Evolutionary conservation across 92 coral and sea anemone species (phyloP).

Genomic region (Phenganax stokvisi): DNA sequence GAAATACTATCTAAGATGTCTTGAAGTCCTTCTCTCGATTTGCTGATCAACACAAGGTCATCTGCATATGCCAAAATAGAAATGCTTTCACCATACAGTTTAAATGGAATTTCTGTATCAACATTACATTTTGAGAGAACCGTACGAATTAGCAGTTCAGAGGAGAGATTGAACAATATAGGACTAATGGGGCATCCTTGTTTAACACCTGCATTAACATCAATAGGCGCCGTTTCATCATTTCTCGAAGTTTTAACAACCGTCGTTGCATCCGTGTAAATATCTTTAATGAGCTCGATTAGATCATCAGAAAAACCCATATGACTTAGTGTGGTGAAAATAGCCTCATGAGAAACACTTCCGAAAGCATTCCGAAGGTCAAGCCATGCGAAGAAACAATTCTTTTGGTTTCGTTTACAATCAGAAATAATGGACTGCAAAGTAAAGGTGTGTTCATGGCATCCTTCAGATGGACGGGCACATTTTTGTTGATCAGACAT

Average conservation of each 20-base stretch:
- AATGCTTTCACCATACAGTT: background rate
- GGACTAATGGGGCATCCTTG: background rate
- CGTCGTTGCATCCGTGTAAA: background rate
- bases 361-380: conserved; percentile 3
- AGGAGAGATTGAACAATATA: background rate
- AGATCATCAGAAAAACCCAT: background rate
- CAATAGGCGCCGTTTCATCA: background rate
- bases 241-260: background rate
- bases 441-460: background rate
- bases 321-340: background rate
- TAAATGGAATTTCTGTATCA: background rate
- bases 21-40: background rate
- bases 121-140: background rate
- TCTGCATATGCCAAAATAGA: too few species aligned
- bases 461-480: background rate
- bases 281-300: background rate
- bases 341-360: background rate
- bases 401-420: background rate
- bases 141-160: background rate
- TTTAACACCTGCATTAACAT: background rate
- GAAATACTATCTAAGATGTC: background rate
- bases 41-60: background rate
- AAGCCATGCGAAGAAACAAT: conserved; percentile 4
- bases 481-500: background rate
- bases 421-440: background rate